A percentile compares a stretch with the other conserved stretches of the same genome.
Conservation (phyloP, 2,113 vertebrate genomes). For the Sus scrofa region T2T-Sscrofa CM000826.6:137265001-137265500, state of each 20-base stretch:
- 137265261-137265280: conserved; percentile 47
- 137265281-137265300: conserved; percentile 40
- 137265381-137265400: conserved; percentile 35
- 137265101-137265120: conserved; percentile 42
- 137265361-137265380: conserved; percentile 58
- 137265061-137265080: conserved; percentile 35
- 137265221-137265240: conserved; percentile 48
- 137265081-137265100: conserved; percentile 19
- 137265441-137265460: no score
- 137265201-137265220: conserved; percentile 39
- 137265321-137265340: conserved; percentile 34
- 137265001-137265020: background rate
- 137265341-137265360: conserved; percentile 25
- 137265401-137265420: conserved; percentile 62
- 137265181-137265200: background rate
- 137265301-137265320: background rate
- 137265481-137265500: no score
- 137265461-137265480: no score
- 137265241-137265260: conserved; percentile 46
- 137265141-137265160: background rate
- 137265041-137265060: background rate
- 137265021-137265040: conserved; percentile 43
- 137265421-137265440: background rate
- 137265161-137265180: conserved; percentile 42
- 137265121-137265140: conserved; percentile 47